Base-by-base conservation (phyloP, 2,797 vertebrate genomes). In the Cetoscarus ocellatus region DNA sequence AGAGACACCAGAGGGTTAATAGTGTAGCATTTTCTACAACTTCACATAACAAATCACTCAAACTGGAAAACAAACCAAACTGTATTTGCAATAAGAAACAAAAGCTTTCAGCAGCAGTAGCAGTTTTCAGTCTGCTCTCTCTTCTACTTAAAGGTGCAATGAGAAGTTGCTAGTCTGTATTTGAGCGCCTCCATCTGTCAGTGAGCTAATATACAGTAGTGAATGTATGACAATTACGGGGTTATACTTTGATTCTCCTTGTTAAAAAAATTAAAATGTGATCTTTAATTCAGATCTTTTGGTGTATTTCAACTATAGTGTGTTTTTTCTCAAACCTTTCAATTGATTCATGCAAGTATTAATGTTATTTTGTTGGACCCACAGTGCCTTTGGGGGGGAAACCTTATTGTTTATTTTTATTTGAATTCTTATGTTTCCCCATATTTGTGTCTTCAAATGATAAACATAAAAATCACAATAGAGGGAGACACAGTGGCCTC, bases 311-410 rank as follows among this genome's bases (percentile, higher is more conserved):
- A 75, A 66, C 49, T 62, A 43, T 49, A 58, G 1, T 44, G n/a
- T 66, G 18, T 76, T 73, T 72, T 83, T 79, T 57, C 70, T 62
- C 67, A 75, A 68, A 83, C 64, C 77, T 88, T 72, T 36, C 58
- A 79, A 67, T 72, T 61, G 73, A 88, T 70, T 70, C 49, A 86
- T 86, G 82, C 84, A 81, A 74, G 76, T 72, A 14, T 2, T 19
- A 9, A 73, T 75, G 86, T 84, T 88, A 14, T 87, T 92, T 70
- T 76, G 61, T 88, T 90, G 90, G 91, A 94, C 92, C 96, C 93
- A 91, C 88, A 92, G 97, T 98, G 97, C 97, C 97, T 99, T 98
- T 35, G 82, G 87, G 78, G 88, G 87, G 82, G 49, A 84, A 86
- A 84, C 91, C 84, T 90, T 95, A 85, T 85, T 10, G 84, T 61